Evolutionary conservation across 2,888 invertebrate genomes (phyloP).

Genomic region (Agrilus cyanescens): DNA sequence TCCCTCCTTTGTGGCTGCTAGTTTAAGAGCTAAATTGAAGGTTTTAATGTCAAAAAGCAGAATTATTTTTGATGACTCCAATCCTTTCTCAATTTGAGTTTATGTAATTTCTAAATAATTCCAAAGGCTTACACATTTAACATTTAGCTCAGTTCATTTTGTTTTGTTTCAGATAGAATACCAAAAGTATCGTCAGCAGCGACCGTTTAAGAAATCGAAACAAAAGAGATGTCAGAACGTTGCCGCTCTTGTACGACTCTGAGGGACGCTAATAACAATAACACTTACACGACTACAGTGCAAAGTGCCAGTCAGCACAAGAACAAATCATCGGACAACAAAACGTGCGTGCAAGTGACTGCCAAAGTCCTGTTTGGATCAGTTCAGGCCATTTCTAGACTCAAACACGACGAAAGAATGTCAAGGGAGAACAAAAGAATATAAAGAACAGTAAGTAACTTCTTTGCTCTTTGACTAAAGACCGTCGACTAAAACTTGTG

Average conservation of each 20-base stretch:
- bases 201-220: neutral
- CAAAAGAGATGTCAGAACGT: conserved; percentile 42
- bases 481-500: too few relatives aligned
- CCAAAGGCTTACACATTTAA: too few relatives aligned
- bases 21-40: too few relatives aligned
- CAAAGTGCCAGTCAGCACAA: conserved; percentile 17
- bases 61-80: too few relatives aligned
- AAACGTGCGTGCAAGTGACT: conserved; percentile 44
- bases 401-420: conserved; percentile 58
- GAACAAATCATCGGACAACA: conserved; percentile 20
- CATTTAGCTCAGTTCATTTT: too few relatives aligned
- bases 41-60: too few relatives aligned
- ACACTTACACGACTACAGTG: conserved; percentile 39
- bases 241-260: conserved; percentile 39
- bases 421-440: conserved; percentile 49
- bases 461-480: too few relatives aligned
- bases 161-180: too few relatives aligned
- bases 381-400: conserved; percentile 60
- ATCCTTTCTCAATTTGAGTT: too few relatives aligned
- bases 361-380: conserved; percentile 65
- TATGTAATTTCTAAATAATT: too few relatives aligned
- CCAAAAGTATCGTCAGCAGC: neutral
- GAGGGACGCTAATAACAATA: conserved; percentile 47
- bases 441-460: conserved; percentile 17
- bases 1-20: too few relatives aligned